Percentiles rank a stretch among this genome's conserved stretches.
phyloP scores from a whole-genome alignment of 2,797 vertebrate species.

The Potorous gilbertii region DNA sequence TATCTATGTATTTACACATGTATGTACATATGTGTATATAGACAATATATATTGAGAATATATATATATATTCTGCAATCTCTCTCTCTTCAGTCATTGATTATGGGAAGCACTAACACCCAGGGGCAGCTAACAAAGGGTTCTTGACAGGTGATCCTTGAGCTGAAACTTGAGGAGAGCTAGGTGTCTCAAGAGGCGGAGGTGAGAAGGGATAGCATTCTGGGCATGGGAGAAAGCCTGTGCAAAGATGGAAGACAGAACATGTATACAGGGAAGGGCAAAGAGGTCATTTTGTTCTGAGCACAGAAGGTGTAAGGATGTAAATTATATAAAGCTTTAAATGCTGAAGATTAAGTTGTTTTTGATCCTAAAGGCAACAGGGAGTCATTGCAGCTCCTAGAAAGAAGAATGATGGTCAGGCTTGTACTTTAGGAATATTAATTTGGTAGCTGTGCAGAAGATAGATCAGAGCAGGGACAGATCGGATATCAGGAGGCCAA shows the following conservation, averaged over 20 bases:
- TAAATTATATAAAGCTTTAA: not conserved
- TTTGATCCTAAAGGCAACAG: not conserved
- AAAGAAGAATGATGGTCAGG: not conserved
- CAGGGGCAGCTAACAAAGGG: not conserved
- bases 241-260: not conserved
- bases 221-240: not conserved
- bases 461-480: not conserved
- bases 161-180: not conserved
- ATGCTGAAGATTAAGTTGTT: not conserved
- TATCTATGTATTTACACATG: too few species aligned
- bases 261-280: not conserved
- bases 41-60: too few species aligned
- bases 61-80: too few species aligned
- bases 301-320: not conserved
- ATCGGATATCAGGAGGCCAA: not conserved
- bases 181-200: not conserved
- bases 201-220: not conserved
- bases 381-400: not conserved
- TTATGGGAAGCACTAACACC: not conserved
- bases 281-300: not conserved
- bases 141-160: not conserved
- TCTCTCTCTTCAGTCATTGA: not conserved
- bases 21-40: not conserved
- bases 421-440: not conserved
- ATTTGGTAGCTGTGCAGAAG: not conserved